phyloP scores from a whole-genome alignment of 2,888 invertebrate genomes.

The Opisthograptis luteolata region DNA sequence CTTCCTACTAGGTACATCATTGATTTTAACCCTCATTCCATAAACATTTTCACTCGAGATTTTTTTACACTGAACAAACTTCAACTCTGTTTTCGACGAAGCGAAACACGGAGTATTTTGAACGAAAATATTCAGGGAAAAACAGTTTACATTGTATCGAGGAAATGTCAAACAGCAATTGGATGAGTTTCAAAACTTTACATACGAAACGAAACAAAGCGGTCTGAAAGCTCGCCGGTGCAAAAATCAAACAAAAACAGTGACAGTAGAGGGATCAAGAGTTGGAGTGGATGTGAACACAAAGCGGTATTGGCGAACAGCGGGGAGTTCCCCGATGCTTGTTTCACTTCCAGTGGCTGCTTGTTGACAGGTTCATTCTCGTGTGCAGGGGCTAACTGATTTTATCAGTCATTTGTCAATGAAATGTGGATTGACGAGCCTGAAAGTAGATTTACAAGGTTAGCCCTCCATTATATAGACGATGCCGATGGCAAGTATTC shows the following conservation, averaged over 20 bases:
- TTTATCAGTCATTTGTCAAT: slow-evolving; percentile 9
- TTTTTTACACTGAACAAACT: background rate
- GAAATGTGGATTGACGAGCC: background rate
- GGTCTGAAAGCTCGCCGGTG: slow-evolving; percentile 33
- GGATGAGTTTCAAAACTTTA: slow-evolving; percentile 30
- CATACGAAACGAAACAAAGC: slow-evolving; percentile 37
- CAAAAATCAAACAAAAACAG: slow-evolving; percentile 42
- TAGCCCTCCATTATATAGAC: no score
- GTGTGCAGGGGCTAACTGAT: slow-evolving; percentile 31
- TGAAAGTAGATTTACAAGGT: background rate
- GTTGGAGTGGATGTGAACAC: slow-evolving; percentile 40
- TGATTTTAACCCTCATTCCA: no score
- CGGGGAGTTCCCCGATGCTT: slow-evolving; percentile 26
- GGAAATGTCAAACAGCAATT: slow-evolving; percentile 34
- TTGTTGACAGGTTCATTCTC: slow-evolving; percentile 51
- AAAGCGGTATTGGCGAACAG: slow-evolving; percentile 36
- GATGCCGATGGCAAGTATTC: no score
- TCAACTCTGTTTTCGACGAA: background rate
- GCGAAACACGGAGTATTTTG: background rate
- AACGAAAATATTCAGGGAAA: slow-evolving; percentile 11
- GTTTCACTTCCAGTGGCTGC: slow-evolving; percentile 33
- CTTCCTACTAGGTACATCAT: no score
- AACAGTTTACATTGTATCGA: slow-evolving; percentile 25
- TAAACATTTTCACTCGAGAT: no score
- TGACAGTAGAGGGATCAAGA: slow-evolving; percentile 43